Evolutionary conservation across 2,888 invertebrate genomes (phyloP).

Genomic region (Cryptophagus acutangulus): DNA sequence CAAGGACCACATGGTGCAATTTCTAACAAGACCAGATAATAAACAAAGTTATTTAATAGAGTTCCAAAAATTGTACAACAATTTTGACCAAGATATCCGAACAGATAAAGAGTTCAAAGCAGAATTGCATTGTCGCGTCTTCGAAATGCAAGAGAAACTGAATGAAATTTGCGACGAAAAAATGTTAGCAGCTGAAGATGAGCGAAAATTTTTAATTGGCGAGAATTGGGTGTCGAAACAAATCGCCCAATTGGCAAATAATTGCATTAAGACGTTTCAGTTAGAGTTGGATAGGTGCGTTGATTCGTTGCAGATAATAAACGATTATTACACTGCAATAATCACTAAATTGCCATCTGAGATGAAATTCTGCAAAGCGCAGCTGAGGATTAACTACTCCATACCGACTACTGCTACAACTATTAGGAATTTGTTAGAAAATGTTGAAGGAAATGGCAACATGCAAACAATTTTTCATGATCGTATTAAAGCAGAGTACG

Average conservation of each 20-base stretch:
- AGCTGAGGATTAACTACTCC: too few relatives aligned
- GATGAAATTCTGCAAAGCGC: too few relatives aligned
- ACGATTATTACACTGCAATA: slow-evolving; percentile 48
- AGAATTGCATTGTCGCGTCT: slow-evolving; percentile 53
- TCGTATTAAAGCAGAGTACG: background rate
- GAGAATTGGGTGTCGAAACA: slow-evolving; percentile 58
- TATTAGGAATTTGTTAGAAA: background rate
- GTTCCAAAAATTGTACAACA: slow-evolving; percentile 59
- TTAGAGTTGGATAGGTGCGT: slow-evolving; percentile 57
- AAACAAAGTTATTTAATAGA: slow-evolving; percentile 54
- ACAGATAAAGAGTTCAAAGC: slow-evolving; percentile 55
- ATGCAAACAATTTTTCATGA: background rate
- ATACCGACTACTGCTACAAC: background rate
- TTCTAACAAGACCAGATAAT: slow-evolving; percentile 53
- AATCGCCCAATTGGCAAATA: slow-evolving; percentile 52
- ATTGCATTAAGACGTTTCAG: slow-evolving; percentile 56
- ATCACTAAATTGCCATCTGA: slow-evolving; percentile 39
- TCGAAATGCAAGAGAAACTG: slow-evolving; percentile 46
- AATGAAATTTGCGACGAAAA: slow-evolving; percentile 56
- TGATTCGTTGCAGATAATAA: slow-evolving; percentile 45
- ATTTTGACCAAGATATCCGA: slow-evolving; percentile 56
- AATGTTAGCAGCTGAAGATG: slow-evolving; percentile 53
- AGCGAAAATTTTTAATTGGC: slow-evolving; percentile 51
- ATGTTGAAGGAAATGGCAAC: background rate
- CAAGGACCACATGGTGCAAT: slow-evolving; percentile 53